Evolutionary conservation across 2,888 invertebrate species (phyloP).

Genomic region (Calliopum simillimum): DNA sequence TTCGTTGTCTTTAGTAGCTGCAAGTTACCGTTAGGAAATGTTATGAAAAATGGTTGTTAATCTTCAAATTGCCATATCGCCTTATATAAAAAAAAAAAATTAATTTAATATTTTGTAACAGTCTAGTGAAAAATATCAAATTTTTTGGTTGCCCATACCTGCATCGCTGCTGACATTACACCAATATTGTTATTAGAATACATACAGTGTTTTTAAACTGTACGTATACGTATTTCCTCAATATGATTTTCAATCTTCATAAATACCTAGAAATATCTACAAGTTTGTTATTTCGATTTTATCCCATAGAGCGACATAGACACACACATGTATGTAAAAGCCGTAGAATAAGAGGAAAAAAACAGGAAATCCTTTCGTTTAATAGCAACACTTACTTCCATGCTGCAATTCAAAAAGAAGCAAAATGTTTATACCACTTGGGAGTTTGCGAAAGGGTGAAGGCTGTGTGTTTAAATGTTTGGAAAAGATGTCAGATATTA

Average conservation of each 20-base stretch:
- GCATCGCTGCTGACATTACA: slow-evolving; percentile 46
- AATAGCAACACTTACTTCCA: background rate
- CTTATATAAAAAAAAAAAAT: too few relatives aligned
- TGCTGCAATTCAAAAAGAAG: too few relatives aligned
- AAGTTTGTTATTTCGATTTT: slow-evolving; percentile 34
- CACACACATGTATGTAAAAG: background rate
- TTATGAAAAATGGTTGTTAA: too few relatives aligned
- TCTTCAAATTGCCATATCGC: too few relatives aligned
- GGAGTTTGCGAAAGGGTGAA: too few relatives aligned
- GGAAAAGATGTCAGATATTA: slow-evolving; percentile 15
- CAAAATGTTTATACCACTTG: too few relatives aligned
- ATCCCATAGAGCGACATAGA: background rate
- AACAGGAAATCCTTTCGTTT: slow-evolving; percentile 53
- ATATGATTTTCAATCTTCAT: slow-evolving; percentile 46
- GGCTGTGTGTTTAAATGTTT: background rate
- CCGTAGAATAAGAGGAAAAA: slow-evolving; percentile 30
- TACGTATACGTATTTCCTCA: slow-evolving; percentile 29
- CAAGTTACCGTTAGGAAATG: too few relatives aligned
- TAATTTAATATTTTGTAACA: too few relatives aligned
- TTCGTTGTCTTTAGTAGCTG: too few relatives aligned
- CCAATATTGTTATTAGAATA: slow-evolving; percentile 49
- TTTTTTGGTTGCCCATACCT: slow-evolving; percentile 28
- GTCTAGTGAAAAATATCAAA: too few relatives aligned
- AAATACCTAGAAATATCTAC: slow-evolving; percentile 41
- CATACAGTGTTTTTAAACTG: too few relatives aligned